Evolutionary conservation across 2,113 vertebrate species (phyloP), one percentile per base, ranked within the genome.

Genomic region (Strix aluco): DNA sequence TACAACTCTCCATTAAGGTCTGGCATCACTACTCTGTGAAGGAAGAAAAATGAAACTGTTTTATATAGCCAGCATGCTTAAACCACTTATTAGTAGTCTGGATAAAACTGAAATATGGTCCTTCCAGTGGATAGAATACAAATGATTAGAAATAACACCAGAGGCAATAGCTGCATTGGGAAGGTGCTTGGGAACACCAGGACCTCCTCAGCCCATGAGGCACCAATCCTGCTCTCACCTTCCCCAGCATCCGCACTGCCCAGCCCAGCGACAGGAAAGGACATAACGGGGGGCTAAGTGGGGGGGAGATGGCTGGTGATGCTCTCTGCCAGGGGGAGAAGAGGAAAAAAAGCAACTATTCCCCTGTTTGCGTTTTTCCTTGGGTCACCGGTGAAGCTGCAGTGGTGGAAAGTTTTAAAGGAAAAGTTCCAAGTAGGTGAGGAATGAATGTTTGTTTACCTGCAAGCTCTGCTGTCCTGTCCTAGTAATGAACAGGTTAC

Each of bases 211-310:
- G 12, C 42, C 47, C 38, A 2, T 0, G 3, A 36, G 46, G 6
- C 52, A 47, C 20, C 13, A 0, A 9, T 12, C 40, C 66, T 54
- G 87, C 20, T 14, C 54, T 38, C 10, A 3, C 20, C 15, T 15
- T 15, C 3, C 30, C 16, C 5, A 0, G 9, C 51, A 32, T 5
- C 59, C 29, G 16, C 49, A 19, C 29, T 2, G 2, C 30, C 16
- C 5, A 0, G 9, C 30, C 16, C 5, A 0, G 9, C 1, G 1
- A 7, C 40, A 38, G 57, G 26, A 42, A n/a, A 25, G 47, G 40
- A 14, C 3, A 0, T 7, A 32, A 8, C 8, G 1, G 2, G 15
- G 25, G 27, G 6, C 5, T 11, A 3, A 18, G 3, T 0, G 15
- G 30, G 18, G 46, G 12, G 36, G 40, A 42, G 40, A 42, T 13